A percentile compares a stretch with the other conserved stretches of the same genome.
Conservation (phyloP, 2,797 vertebrate genomes). For the Alcedo atthis region DNA sequence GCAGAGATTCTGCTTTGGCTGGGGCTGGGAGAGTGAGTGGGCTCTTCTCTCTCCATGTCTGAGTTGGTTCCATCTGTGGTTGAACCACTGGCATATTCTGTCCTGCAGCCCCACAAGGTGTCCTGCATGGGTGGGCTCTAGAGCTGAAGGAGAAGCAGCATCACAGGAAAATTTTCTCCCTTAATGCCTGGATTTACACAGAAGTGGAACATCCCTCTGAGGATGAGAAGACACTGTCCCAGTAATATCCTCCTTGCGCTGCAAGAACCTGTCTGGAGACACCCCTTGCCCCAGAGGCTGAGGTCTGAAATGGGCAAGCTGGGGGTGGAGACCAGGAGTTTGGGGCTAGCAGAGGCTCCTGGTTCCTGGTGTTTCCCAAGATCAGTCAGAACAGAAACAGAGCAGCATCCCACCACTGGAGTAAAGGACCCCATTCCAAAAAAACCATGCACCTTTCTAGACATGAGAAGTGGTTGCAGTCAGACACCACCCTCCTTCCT, state of each 20-base stretch:
- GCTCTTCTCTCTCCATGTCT: background rate
- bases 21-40: background rate
- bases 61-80: background rate
- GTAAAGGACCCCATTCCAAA: background rate
- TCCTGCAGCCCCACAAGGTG: background rate
- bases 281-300: background rate
- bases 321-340: background rate
- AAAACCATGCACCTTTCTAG: background rate
- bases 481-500: background rate
- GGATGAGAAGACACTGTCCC: accelerated
- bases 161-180: background rate
- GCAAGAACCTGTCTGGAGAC: background rate
- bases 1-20: background rate
- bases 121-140: background rate
- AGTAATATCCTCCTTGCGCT: accelerated
- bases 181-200: background rate
- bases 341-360: background rate
- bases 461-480: background rate
- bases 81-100: accelerated
- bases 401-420: background rate
- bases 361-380: background rate
- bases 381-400: background rate
- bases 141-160: background rate
- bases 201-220: background rate
- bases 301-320: background rate